Conservation (phyloP, 2,888 invertebrate species). For the Drosophila algonquin region DNA sequence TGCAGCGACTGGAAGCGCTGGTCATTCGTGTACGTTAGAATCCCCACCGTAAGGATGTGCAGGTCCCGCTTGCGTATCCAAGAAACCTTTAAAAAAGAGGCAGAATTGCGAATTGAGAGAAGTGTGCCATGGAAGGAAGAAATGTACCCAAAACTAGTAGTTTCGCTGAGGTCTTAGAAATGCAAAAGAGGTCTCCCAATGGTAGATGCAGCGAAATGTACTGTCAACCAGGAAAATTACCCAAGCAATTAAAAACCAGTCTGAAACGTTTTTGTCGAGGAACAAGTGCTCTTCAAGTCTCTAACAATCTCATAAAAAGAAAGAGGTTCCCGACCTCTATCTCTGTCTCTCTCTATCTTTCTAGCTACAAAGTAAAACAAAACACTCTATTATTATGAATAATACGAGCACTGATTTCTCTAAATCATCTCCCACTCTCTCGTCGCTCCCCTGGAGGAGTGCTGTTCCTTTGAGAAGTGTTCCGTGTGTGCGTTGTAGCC, state of each 20-base stretch:
- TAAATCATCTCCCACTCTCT: background rate
- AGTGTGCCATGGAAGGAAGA: too few relatives aligned
- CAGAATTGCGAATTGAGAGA: background rate
- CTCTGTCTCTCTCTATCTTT: too few relatives aligned
- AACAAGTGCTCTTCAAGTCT: background rate
- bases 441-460: too few relatives aligned
- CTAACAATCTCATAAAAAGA: background rate
- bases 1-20: slow-evolving; percentile 89
- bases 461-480: too few relatives aligned
- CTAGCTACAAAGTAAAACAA: background rate
- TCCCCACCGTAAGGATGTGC: slow-evolving; percentile 90
- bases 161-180: too few relatives aligned
- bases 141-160: too few relatives aligned
- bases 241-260: too few relatives aligned
- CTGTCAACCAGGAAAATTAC: too few relatives aligned
- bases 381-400: background rate
- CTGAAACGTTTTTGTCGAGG: background rate
- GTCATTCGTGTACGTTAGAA: slow-evolving; percentile 90
- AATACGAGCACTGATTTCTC: background rate
- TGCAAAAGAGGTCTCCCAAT: too few relatives aligned
- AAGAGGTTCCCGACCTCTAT: too few relatives aligned
- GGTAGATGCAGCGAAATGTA: too few relatives aligned
- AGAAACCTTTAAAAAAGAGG: slow-evolving; percentile 84
- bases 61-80: slow-evolving; percentile 93
- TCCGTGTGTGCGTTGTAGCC: background rate